Conservation (phyloP, 1,140 invertebrate species). For the Lamellibrachia luymesi region DNA sequence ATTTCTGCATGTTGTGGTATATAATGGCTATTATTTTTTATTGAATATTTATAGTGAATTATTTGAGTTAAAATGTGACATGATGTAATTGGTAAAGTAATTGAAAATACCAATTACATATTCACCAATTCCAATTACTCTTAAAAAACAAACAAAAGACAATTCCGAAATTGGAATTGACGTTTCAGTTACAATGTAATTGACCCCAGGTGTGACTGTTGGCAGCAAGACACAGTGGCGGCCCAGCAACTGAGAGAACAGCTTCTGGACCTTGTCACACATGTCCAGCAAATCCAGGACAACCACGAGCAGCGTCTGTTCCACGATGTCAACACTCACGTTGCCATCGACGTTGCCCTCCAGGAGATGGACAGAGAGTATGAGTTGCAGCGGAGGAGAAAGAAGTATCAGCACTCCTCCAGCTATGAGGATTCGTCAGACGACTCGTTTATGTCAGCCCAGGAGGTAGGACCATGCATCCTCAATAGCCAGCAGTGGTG, state of each 20-base stretch:
- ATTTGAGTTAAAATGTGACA: no score
- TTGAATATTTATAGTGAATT: no score
- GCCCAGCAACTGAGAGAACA: background rate
- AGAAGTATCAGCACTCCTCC: constrained; percentile 44
- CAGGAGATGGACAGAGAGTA: constrained; percentile 40
- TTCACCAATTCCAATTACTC: no score
- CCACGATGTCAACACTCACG: constrained; percentile 15
- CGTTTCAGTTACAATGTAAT: no score
- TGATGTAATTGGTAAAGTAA: no score
- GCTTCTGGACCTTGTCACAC: background rate
- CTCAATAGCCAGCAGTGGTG: background rate
- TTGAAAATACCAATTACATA: no score
- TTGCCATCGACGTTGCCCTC: constrained; percentile 38
- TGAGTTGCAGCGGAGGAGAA: constrained; percentile 33
- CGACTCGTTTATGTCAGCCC: constrained; percentile 91
- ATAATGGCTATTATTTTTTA: no score
- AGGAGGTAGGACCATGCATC: constrained; percentile 67
- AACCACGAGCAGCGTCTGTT: constrained; percentile 18
- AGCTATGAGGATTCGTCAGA: constrained; percentile 47
- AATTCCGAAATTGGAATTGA: no score
- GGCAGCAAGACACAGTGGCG: background rate
- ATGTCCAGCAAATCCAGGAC: constrained; percentile 1
- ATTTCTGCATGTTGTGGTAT: no score
- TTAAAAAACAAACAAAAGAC: no score
- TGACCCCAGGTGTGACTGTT: background rate